These are phyloP conservation scores for Steromphala cineraria DNA, from an alignment of 2,888 invertebrate species.

Conservation along the genomic window DNA sequence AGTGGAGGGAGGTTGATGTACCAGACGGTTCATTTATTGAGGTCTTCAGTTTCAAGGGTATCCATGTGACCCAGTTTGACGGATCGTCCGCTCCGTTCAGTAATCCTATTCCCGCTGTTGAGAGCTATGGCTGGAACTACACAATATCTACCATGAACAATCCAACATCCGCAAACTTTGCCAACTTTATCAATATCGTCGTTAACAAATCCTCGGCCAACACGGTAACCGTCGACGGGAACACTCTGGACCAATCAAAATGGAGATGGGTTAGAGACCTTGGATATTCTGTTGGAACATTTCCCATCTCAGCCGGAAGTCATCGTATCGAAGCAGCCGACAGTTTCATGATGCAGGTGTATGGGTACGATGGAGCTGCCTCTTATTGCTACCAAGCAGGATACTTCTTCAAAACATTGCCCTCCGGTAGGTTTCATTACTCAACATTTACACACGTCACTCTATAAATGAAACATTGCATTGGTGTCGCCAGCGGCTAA, in stretches of 20 bases:
- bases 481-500: too few relatives aligned
- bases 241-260: neutral
- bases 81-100: neutral
- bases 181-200: constrained; percentile 15
- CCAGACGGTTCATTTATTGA: constrained; percentile 3
- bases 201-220: neutral
- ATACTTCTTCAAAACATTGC: neutral
- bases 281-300: constrained; percentile 7
- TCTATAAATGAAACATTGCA: too few relatives aligned
- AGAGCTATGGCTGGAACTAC: constrained; percentile 20
- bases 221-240: neutral
- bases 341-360: neutral
- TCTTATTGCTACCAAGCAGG: neutral
- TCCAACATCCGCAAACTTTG: neutral
- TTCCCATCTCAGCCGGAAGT: neutral
- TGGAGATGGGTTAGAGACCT: neutral
- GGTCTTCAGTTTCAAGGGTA: neutral
- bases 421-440: neutral
- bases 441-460: too few relatives aligned
- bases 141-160: constrained; percentile 18
- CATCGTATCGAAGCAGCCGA: neutral
- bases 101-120: constrained; percentile 1
- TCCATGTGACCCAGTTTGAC: constrained; percentile 9
- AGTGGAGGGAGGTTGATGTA: neutral
- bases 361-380: neutral